Evolutionary conservation across 2,113 vertebrate species (phyloP).

Genomic region (Lasiurus cinereus): DNA sequence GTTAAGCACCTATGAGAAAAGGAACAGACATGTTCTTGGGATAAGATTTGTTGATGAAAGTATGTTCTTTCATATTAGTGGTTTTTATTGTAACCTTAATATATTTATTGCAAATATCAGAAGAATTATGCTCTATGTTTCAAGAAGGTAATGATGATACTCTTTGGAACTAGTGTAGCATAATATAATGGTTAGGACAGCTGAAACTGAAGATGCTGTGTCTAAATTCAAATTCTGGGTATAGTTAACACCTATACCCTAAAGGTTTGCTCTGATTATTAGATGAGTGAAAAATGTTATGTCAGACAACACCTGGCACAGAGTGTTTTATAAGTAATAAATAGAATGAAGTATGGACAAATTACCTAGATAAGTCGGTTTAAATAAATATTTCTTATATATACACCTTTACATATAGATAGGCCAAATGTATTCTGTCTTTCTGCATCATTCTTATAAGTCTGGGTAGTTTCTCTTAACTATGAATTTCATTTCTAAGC

Average conservation of each 20-base stretch:
- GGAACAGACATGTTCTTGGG: not conserved
- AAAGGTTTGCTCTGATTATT: not conserved
- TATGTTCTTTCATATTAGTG: not conserved
- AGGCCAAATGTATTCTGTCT: not conserved
- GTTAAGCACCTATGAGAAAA: not conserved
- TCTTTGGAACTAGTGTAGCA: not conserved
- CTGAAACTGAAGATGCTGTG: not conserved
- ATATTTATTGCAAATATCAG: not conserved
- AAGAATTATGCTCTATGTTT: not conserved
- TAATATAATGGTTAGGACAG: not conserved
- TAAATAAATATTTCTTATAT: not conserved
- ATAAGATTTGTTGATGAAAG: conserved; percentile 23
- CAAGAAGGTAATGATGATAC: not conserved
- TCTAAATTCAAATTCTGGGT: not conserved
- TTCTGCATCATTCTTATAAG: not conserved
- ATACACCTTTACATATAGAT: not conserved
- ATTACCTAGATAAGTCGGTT: not conserved
- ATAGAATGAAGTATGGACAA: not conserved
- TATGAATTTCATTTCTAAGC: not conserved
- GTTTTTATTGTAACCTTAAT: not conserved
- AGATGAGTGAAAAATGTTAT: not conserved
- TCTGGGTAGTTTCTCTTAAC: not conserved
- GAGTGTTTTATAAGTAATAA: not conserved
- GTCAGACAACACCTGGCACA: not conserved
- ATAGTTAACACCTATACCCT: not conserved